These are phyloP conservation scores for Philhelius pedissequus DNA, from an alignment of 2,888 invertebrate genomes.

Conservation along the genomic window DNA sequence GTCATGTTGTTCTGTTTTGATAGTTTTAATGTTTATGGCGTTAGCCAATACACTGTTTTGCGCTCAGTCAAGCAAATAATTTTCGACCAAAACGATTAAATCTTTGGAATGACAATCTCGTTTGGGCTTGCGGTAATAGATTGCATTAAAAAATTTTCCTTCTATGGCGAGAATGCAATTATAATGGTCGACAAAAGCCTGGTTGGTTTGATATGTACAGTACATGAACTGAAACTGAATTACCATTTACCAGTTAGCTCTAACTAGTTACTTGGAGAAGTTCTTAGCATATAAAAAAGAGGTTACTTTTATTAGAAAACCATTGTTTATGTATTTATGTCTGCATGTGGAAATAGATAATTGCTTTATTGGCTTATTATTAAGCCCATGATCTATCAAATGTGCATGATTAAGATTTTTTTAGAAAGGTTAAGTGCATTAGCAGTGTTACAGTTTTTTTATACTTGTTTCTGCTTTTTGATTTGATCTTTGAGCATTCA, in stretches of 20 bases:
- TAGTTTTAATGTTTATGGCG: conserved; percentile 11
- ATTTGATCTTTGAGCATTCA: neutral
- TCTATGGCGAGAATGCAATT: conserved; percentile 7
- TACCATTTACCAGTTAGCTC: neutral
- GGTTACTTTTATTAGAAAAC: neutral
- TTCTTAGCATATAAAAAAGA: neutral
- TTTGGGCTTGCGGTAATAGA: neutral
- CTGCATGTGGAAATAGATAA: neutral
- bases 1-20: neutral
- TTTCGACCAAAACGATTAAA: conserved; percentile 21
- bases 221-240: neutral
- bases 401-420: neutral
- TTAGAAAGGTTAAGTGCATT: neutral
- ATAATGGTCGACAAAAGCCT: neutral
- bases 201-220: neutral
- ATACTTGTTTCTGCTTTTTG: neutral
- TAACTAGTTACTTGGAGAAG: conserved; percentile 34
- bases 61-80: conserved; percentile 27
- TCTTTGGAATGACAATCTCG: conserved; percentile 30
- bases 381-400: neutral
- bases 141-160: neutral
- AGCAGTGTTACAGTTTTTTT: neutral
- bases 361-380: neutral
- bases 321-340: neutral
- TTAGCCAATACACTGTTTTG: conserved; percentile 7